Evolutionary conservation across 2,888 invertebrate species (phyloP), one percentile per base, ranked within the genome.

Genomic region (Eupithecia vulgata): DNA sequence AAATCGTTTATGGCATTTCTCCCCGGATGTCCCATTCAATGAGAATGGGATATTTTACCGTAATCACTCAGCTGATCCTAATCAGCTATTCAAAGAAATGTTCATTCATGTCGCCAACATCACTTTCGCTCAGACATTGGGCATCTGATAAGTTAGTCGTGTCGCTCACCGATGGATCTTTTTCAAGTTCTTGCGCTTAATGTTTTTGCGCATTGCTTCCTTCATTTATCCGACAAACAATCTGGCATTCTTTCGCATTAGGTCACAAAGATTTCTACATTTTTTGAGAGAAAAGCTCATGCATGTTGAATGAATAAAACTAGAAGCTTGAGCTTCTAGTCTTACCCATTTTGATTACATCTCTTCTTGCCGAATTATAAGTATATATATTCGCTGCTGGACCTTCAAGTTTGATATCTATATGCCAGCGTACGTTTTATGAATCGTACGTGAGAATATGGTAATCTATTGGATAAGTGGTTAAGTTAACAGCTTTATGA

Each of bases 51-150:
- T n/a, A n/a, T n/a, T n/a, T n/a, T n/a, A n/a, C n/a, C n/a, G n/a
- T n/a, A n/a, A n/a, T n/a, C n/a, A n/a, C n/a, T n/a, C n/a, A n/a
- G n/a, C n/a, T n/a, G 25, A 57, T 57, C 12, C 13, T 13, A 57
- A 57, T 57, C 57, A 25, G 13, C 5, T 52, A 10, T 21, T 52
- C 7, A 57, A 57, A 57, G 25, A 25, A 25, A 57, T 25, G 21
- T 13, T 35, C 12, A 62, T 72, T 48, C 25, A 40, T 62, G 64
- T 37, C 57, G 70, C 42, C 34, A 34, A 69, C 74, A 76, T 68
- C 72, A 75, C 79, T 80, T 80, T 79, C 80, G 70, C 78, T 78
- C 57, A 71, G 77, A 78, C 72, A 12, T 72, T 72, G 73, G 61
- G 25, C 37, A 79, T 80, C 80, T 78, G 80, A 80, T 80, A 77